Percentiles rank a stretch among this genome's conserved stretches.
Evolutionary conservation across 2,888 invertebrate genomes (phyloP).

Genomic region (Tetramorium bicarinatum): DNA sequence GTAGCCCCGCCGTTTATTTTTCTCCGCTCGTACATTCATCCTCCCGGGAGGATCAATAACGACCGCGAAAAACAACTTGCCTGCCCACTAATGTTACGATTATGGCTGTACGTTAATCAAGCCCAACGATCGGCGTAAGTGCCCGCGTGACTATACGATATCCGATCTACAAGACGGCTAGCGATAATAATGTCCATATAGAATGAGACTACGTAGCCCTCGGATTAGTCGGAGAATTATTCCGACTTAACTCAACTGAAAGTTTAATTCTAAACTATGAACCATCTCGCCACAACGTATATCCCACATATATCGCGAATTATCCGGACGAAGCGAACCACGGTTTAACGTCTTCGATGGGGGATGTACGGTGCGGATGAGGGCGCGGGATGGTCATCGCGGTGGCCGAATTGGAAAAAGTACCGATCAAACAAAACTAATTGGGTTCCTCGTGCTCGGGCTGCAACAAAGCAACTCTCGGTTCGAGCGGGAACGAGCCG

Average conservation of each 20-base stretch:
- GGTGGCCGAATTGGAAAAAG: constrained; percentile 69
- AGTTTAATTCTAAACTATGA: constrained; percentile 39
- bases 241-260: constrained; percentile 4
- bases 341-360: constrained; percentile 57
- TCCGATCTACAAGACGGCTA: not conserved
- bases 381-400: not conserved
- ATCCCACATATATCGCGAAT: not conserved
- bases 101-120: constrained; percentile 59
- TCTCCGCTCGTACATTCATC: constrained; percentile 54
- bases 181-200: constrained; percentile 23
- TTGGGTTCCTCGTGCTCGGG: constrained; percentile 65
- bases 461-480: constrained; percentile 67
- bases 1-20: constrained; percentile 43
- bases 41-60: constrained; percentile 55
- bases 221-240: constrained; percentile 16
- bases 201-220: not conserved
- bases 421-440: constrained; percentile 73
- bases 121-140: constrained; percentile 41
- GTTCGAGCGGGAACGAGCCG: constrained; percentile 24
- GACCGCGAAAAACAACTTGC: constrained; percentile 59
- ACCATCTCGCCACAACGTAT: not conserved
- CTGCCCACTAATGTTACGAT: constrained; percentile 57
- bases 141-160: constrained; percentile 14
- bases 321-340: constrained; percentile 39
- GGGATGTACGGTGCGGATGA: constrained; percentile 34